Percentiles rank a stretch among this genome's conserved stretches.
phyloP scores from a whole-genome alignment of 1,140 invertebrate species.

The Aphelenchoides avenae region DNA sequence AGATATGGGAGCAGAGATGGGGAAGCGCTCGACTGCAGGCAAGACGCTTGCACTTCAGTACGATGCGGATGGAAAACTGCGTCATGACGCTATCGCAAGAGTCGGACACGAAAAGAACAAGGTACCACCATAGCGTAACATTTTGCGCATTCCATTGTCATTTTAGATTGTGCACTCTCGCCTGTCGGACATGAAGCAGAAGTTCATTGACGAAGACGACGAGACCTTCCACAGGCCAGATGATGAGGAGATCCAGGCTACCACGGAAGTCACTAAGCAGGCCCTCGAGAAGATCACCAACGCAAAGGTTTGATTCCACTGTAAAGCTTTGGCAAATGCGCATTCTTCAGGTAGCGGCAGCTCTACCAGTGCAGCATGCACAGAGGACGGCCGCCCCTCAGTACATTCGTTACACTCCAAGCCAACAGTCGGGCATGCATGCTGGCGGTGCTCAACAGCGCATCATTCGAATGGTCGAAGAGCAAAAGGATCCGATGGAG shows the following conservation, averaged over 20 bases:
- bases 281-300: constrained; percentile 58
- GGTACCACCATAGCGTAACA: constrained; percentile 61
- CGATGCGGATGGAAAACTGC: constrained; percentile 80
- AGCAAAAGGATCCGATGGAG: constrained; percentile 94
- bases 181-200: constrained; percentile 82
- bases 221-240: constrained; percentile 77
- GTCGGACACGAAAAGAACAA: constrained; percentile 94
- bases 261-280: constrained; percentile 69
- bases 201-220: constrained; percentile 84
- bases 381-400: constrained; percentile 85
- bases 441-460: constrained; percentile 94
- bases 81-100: constrained; percentile 89
- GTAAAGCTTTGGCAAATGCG: not conserved
- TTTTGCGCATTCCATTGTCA: not conserved
- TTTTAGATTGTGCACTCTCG: constrained; percentile 88
- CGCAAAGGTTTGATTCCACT: constrained; percentile 34
- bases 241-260: constrained; percentile 77
- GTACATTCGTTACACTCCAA: constrained; percentile 80
- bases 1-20: constrained; percentile 63
- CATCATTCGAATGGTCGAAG: constrained; percentile 91
- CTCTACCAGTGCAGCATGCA: constrained; percentile 83
- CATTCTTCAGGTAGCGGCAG: constrained; percentile 66
- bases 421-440: constrained; percentile 71
- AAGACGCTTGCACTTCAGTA: constrained; percentile 83
- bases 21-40: constrained; percentile 66